Base-by-base conservation (phyloP, 2,888 invertebrate species). In the Hoplodrina ambigua region DNA sequence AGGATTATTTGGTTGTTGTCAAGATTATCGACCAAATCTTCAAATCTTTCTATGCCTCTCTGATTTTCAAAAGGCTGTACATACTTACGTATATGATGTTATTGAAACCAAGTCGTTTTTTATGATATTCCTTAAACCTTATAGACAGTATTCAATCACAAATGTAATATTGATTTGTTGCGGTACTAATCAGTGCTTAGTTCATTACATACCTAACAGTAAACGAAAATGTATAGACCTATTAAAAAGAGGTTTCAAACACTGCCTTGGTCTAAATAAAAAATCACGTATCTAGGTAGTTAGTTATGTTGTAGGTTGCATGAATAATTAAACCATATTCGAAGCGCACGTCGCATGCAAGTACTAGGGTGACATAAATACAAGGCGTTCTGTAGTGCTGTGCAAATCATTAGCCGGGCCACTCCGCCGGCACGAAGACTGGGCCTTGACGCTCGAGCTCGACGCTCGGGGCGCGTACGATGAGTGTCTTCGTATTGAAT, bases 381-480 rank as follows among this genome's bases (percentile, higher is more conserved):
- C 78, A 62, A 67, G 63, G 71, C 67, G 64, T 70, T 75, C 66
- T 82, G 72, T 69, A 83, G 86, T 79, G 81, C 80, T 82, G 81
- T 87, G 88, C 86, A 88, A 88, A 89, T 89, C 87, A 89, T 89
- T 89, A 88, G 87, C 84, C 72, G 78, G 78, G 84, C 68, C 72
- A 68, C 78, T 83, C 84, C 77, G 77, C 66, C 76, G 78, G 67
- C 72, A 74, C 73, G 78, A 75, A 76, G 77, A 78, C 76, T 74
- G 73, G 66, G 73, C 70, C 75, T 72, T 60, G 77, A 78, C 82
- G 85, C 87, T 86, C 84, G 82, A 84, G 85, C 88, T 85, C 85
- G 82, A 76, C 81, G 82, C 82, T 75, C 78, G 75, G 64, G 72
- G 76, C 70, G 70, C 68, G 72, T 76, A 62, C 72, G 76, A 74